Percentiles rank a stretch among this genome's conserved stretches.
Conservation (phyloP, 2,113 vertebrate genomes). For the Chionomys nivalis region DNA sequence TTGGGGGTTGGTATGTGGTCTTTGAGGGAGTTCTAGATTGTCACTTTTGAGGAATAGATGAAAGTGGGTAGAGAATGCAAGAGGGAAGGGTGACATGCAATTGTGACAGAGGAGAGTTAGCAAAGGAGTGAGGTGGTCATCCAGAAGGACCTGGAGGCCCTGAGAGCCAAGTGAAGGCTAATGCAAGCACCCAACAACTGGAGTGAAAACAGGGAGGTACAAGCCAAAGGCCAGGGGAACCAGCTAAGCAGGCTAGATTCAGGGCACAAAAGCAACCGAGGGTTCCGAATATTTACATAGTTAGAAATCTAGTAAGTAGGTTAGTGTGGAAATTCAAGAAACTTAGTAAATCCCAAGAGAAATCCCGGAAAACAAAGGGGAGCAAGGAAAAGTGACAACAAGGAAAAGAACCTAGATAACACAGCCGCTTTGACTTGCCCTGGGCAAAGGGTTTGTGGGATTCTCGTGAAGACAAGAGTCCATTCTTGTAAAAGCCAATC, state of each 20-base stretch:
- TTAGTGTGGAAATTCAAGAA: conserved; percentile 7
- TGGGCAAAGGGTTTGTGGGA: not conserved
- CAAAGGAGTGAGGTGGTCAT: not conserved
- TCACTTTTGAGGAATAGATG: not conserved
- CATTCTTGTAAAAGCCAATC: not conserved
- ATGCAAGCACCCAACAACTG: not conserved
- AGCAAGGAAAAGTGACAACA: not conserved
- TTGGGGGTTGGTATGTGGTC: not conserved
- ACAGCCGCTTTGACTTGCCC: not conserved
- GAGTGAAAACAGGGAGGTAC: not conserved
- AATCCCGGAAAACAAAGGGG: not conserved
- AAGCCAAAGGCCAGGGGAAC: conserved; percentile 5
- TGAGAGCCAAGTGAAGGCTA: not conserved
- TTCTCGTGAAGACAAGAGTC: not conserved
- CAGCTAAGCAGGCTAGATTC: not conserved
- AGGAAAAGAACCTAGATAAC: not conserved
- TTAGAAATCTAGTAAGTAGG: conserved; percentile 6
- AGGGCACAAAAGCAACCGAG: conserved; percentile 4
- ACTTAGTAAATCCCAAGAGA: not conserved
- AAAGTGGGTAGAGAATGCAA: not conserved
- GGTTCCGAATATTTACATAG: not conserved
- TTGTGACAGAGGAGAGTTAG: not conserved
- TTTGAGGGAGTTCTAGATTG: not conserved
- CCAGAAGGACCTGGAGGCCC: not conserved
- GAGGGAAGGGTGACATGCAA: not conserved